Evolutionary conservation across 2,888 invertebrate genomes (phyloP).

Genomic region (Sarcophaga variegata): DNA sequence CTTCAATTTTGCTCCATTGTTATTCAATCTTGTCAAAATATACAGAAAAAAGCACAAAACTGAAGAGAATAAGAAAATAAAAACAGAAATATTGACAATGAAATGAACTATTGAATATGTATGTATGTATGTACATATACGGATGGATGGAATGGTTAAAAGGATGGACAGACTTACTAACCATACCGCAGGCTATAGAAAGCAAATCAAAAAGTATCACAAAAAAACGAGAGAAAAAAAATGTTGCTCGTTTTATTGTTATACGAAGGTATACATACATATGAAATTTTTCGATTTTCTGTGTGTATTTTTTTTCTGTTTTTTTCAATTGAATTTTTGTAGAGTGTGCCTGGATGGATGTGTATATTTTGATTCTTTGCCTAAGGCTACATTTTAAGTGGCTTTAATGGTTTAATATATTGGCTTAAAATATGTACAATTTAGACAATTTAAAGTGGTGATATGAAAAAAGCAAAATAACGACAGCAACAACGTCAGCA

Average conservation of each 20-base stretch:
- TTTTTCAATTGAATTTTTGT: constrained; percentile 17
- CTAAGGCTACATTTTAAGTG: constrained; percentile 66
- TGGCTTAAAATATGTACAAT: constrained; percentile 61
- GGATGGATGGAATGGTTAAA: not conserved
- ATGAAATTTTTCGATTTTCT: constrained; percentile 38
- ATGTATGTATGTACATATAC: not conserved
- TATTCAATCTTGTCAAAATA: constrained; percentile 61
- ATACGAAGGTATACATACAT: not conserved
- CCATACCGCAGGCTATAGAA: constrained; percentile 13
- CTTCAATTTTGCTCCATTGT: constrained; percentile 66
- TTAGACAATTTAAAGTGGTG: constrained; percentile 60
- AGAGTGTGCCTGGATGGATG: not conserved
- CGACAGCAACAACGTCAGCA: not conserved
- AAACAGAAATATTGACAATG: constrained; percentile 41
- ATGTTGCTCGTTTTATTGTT: constrained; percentile 32
- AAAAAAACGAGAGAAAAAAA: not conserved
- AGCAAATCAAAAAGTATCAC: not conserved
- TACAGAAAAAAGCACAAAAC: not conserved
- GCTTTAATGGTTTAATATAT: constrained; percentile 66
- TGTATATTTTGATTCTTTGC: not conserved
- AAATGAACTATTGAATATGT: constrained; percentile 37
- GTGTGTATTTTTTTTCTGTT: not conserved
- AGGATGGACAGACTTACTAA: not conserved
- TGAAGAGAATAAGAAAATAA: not conserved
- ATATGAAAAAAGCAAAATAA: constrained; percentile 22